phyloP scores from a whole-genome alignment of 2,888 invertebrate species.

The Galeruca laticollis region DNA sequence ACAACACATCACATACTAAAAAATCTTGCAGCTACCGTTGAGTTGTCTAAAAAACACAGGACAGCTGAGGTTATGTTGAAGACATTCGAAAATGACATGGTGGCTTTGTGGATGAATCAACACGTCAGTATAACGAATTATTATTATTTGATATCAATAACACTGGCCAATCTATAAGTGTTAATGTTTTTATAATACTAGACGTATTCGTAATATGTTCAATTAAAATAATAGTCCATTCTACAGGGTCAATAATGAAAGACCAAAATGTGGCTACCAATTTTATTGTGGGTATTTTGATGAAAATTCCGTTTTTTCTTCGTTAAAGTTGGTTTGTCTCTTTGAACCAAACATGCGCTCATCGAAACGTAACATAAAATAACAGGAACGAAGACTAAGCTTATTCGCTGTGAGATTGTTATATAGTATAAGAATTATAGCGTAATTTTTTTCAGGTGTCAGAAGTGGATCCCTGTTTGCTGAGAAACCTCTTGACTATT shows the following conservation, averaged over 20 bases:
- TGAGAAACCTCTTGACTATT: conserved; percentile 73
- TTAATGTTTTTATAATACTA: no score
- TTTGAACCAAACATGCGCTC: no score
- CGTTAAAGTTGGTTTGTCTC: no score
- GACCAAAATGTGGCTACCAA: no score
- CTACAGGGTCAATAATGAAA: no score
- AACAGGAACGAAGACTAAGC: no score
- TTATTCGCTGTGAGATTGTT: neutral
- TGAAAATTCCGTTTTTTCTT: no score
- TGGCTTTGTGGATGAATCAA: conserved; percentile 87
- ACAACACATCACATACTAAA: conserved; percentile 81
- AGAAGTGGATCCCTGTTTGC: conserved; percentile 75
- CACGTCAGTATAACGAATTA: conserved; percentile 70
- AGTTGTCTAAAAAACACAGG: conserved; percentile 80
- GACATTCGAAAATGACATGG: conserved; percentile 84
- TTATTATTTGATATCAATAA: neutral
- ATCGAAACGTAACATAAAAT: no score
- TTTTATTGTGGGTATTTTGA: no score
- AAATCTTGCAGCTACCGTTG: conserved; percentile 78
- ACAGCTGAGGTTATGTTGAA: conserved; percentile 79
- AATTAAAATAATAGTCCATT: no score
- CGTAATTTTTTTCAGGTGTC: conserved; percentile 68
- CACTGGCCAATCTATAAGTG: no score
- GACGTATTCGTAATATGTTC: no score
- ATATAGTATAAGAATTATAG: neutral